A percentile compares a stretch with the other conserved stretches of the same genome.
Conservation (phyloP, 2,113 vertebrate genomes). For the Lophotis ruficrista region DNA sequence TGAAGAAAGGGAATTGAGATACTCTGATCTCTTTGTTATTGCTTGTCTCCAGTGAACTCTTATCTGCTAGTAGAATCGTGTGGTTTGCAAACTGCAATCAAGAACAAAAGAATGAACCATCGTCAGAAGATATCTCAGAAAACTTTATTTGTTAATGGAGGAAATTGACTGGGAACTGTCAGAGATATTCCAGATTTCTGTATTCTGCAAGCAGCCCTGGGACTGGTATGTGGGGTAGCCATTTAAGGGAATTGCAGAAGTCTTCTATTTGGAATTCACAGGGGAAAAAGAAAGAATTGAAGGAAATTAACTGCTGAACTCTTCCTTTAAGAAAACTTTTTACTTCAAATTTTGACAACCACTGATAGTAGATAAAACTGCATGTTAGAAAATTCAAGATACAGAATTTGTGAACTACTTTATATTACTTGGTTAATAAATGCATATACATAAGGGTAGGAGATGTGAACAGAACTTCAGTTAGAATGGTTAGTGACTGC, state of each 20-base stretch:
- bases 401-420: not conserved
- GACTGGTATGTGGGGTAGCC: not conserved
- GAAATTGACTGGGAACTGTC: not conserved
- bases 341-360: not conserved
- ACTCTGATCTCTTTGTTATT: not conserved
- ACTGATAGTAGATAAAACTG: not conserved
- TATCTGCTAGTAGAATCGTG: not conserved
- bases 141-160: not conserved
- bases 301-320: not conserved
- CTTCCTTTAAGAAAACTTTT: not conserved
- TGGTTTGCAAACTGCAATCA: conserved; percentile 12
- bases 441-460: not conserved
- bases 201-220: not conserved
- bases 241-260: not conserved
- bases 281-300: not conserved
- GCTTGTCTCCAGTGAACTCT: not conserved
- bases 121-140: not conserved
- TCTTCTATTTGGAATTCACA: not conserved
- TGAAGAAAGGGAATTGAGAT: conserved; percentile 23
- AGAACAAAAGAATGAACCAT: not conserved
- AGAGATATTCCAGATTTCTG: not conserved
- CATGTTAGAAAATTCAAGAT: not conserved
- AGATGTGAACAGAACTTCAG: not conserved
- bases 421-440: not conserved
- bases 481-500: not conserved